Evolutionary conservation across 2,113 vertebrate genomes (phyloP).

Genomic region (cat (Felis catus)): DNA sequence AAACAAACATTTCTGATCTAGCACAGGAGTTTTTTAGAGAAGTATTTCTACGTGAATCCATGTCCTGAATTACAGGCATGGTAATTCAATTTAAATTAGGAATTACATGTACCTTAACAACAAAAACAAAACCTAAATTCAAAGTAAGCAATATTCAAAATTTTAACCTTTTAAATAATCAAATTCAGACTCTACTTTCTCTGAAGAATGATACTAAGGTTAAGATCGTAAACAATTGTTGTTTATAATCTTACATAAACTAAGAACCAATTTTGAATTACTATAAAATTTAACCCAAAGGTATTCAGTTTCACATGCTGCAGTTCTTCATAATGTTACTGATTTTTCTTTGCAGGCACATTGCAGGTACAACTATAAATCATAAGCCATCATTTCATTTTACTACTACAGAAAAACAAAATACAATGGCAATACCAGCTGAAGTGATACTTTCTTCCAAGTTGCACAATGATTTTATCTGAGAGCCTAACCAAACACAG

Average conservation of each 20-base stretch:
- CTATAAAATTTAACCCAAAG: conserved; percentile 15
- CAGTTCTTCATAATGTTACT: not conserved
- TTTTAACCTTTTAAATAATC: conserved; percentile 25
- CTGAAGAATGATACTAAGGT: not conserved
- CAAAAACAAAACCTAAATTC: not conserved
- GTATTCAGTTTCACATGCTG: not conserved
- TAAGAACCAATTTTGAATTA: conserved; percentile 24
- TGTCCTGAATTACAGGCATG: not conserved
- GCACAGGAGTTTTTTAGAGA: not conserved
- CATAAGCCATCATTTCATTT: not conserved
- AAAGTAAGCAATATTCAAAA: conserved; percentile 47
- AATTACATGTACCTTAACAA: not conserved
- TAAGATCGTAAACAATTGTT: not conserved
- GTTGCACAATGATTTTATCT: conserved; percentile 88
- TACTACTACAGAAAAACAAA: conserved; percentile 49
- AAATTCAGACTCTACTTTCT: conserved; percentile 30
- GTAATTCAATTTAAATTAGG: conserved; percentile 21
- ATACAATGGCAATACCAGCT: conserved; percentile 78
- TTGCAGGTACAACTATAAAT: not conserved
- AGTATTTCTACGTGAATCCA: not conserved
- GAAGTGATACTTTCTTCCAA: conserved; percentile 92
- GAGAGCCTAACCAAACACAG: conserved; percentile 90
- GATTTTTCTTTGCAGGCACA: not conserved
- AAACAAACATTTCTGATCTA: not conserved
- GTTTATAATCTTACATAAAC: conserved; percentile 29